Evolutionary conservation across 2,888 invertebrate species (phyloP).

Genomic region (Antheraea yamamai): DNA sequence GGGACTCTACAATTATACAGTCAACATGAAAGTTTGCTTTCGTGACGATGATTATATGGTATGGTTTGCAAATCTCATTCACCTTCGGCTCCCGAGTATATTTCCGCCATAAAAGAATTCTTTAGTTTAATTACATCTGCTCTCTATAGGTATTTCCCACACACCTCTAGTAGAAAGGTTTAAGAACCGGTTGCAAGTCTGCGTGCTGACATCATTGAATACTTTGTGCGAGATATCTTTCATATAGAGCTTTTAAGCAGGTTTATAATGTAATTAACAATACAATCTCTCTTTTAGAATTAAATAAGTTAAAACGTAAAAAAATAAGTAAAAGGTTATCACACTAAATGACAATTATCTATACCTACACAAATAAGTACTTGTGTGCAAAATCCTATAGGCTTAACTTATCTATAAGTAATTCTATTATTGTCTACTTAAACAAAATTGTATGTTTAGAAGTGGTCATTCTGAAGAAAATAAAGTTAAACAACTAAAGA

Average conservation of each 20-base stretch:
- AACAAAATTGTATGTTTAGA: not conserved
- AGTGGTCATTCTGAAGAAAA: not conserved
- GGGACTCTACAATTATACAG: slow-evolving; percentile 19
- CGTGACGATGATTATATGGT: slow-evolving; percentile 28
- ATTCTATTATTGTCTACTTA: not conserved
- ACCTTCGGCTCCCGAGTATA: slow-evolving; percentile 31
- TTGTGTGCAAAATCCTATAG: not conserved
- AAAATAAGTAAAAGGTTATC: not conserved
- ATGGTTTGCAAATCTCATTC: slow-evolving; percentile 32
- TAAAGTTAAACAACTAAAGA: not conserved
- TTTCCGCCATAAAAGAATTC: slow-evolving; percentile 40
- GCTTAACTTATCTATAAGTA: too few relatives aligned
- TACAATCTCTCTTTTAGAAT: slow-evolving; percentile 10
- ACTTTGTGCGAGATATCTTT: slow-evolving; percentile 44
- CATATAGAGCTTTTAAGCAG: slow-evolving; percentile 39
- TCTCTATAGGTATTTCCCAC: slow-evolving; percentile 59
- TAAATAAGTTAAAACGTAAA: not conserved
- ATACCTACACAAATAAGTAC: not conserved
- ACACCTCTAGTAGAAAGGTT: slow-evolving; percentile 55
- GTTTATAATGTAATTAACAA: slow-evolving; percentile 21
- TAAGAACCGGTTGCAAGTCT: slow-evolving; percentile 53
- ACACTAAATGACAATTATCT: not conserved
- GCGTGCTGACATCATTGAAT: slow-evolving; percentile 52
- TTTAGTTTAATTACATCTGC: slow-evolving; percentile 41
- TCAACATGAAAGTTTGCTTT: slow-evolving; percentile 43